Conservation (phyloP, 2,888 invertebrate species). For the Tribolium freemani region DNA sequence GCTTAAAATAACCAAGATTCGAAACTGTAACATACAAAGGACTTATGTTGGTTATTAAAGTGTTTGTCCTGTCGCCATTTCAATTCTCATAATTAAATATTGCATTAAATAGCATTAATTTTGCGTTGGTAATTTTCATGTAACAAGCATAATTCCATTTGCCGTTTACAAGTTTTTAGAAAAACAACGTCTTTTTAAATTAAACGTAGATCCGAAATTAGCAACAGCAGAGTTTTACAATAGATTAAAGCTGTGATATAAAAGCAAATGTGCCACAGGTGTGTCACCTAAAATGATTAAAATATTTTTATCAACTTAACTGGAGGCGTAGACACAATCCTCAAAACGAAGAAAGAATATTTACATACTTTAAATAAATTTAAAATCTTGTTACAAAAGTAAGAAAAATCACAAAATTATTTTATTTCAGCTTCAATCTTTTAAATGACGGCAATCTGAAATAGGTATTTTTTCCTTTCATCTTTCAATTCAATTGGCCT, state of each 20-base stretch:
- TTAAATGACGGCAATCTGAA: too few relatives aligned
- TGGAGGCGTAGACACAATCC: too few relatives aligned
- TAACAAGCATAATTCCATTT: not conserved
- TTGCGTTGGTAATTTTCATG: not conserved
- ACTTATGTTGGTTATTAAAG: not conserved
- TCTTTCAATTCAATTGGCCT: too few relatives aligned
- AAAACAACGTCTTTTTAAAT: not conserved
- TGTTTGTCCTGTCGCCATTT: not conserved
- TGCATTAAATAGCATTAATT: not conserved
- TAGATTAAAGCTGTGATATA: conserved; percentile 11
- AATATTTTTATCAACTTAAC: not conserved
- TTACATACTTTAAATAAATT: too few relatives aligned
- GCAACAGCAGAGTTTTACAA: not conserved
- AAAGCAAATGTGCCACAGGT: conserved; percentile 12
- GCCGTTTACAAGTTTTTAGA: not conserved
- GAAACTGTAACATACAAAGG: not conserved
- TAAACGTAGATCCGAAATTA: not conserved
- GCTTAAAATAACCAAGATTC: not conserved
- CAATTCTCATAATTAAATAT: not conserved
- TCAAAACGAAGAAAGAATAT: too few relatives aligned
- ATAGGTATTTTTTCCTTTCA: too few relatives aligned
- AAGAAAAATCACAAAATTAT: too few relatives aligned
- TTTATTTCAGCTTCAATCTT: too few relatives aligned
- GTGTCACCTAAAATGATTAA: not conserved
- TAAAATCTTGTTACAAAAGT: too few relatives aligned